Base-by-base conservation (phyloP, 1,140 invertebrate species). In the Neodiprion virginianus region DNA sequence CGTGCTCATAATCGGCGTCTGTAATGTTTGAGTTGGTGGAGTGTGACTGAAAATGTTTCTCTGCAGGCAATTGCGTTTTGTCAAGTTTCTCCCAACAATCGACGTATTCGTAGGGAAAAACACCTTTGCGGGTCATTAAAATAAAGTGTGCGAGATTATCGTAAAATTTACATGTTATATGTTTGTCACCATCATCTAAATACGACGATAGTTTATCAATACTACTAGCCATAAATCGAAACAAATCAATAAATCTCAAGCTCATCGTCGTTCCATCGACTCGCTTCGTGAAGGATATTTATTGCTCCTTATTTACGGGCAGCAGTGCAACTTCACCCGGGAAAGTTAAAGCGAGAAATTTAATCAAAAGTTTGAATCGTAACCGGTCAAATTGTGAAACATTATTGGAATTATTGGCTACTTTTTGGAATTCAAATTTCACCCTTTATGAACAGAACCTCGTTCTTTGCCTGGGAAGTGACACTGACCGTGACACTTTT, bases 41-140 rank as follows among this genome's bases (percentile, higher is more conserved):
- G 17, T 21, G 17, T 21, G 0, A 21, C 17, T 80, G 87, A 81
- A 89, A 89, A n/a, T 77, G 8, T 68, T 83, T 72, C 77, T 82
- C 82, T 14, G 74, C 1, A 28, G 86, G 88, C 23, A 89, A 73
- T 8, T 77, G 67, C 7, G 75, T 78, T 14, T 81, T 75, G 12
- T 86, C 74, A 48, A 87, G 78, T 71, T 73, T 80, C 11, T 84
- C 74, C 69, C 47, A 79, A 71, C 53, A 74, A 53, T 79, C 78
- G 28, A 86, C 74, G 71, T 81, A 86, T 69, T 86, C 83, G 75
- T 87, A 88, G 17, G 80, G 81, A 72, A 82, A 81, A 65, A 82
- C 71, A 73, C 77, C 75, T 70, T 79, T 81, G 40, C 72, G 11
- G 5, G 50, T 76, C 5, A 81, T 12, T 17, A 79, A 72, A 47